phyloP scores from a whole-genome alignment of 2,113 vertebrate species.

The Oryzias celebensis region DNA sequence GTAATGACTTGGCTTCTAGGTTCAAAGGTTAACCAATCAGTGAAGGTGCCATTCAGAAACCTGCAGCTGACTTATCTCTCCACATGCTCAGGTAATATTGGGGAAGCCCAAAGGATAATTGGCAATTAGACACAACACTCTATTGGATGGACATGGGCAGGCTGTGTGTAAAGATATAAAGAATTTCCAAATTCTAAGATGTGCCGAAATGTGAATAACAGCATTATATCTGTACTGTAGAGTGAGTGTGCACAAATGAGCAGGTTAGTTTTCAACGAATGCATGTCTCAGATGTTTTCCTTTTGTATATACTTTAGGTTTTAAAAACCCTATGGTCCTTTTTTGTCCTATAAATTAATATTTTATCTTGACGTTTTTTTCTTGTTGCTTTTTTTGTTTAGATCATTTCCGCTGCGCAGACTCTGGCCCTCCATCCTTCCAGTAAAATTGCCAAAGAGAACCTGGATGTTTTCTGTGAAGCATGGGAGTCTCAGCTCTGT shows the following conservation, averaged over 20 bases:
- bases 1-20: slow-evolving; percentile 63
- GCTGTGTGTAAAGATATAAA: background rate
- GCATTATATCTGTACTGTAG: no score
- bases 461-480: slow-evolving; percentile 97
- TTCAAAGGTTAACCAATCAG: slow-evolving; percentile 72
- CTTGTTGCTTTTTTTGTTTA: slow-evolving; percentile 46
- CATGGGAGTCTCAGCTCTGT: slow-evolving; percentile 96
- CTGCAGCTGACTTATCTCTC: slow-evolving; percentile 41
- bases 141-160: background rate
- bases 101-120: slow-evolving; percentile 60
- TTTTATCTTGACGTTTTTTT: background rate
- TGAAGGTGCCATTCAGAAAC: slow-evolving; percentile 37
- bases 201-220: no score
- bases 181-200: background rate
- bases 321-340: no score
- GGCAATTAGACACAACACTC: slow-evolving; percentile 61
- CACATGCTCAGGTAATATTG: slow-evolving; percentile 47
- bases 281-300: no score
- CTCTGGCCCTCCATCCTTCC: slow-evolving; percentile 92
- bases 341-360: background rate
- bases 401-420: slow-evolving; percentile 97
- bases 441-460: slow-evolving; percentile 99
- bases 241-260: no score
- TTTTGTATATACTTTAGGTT: no score
- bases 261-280: no score